Percentiles rank a stretch among this genome's conserved stretches.
These are phyloP conservation scores for Avahi laniger DNA, from an alignment of 2,797 vertebrate genomes.

Conservation along the genomic window DNA sequence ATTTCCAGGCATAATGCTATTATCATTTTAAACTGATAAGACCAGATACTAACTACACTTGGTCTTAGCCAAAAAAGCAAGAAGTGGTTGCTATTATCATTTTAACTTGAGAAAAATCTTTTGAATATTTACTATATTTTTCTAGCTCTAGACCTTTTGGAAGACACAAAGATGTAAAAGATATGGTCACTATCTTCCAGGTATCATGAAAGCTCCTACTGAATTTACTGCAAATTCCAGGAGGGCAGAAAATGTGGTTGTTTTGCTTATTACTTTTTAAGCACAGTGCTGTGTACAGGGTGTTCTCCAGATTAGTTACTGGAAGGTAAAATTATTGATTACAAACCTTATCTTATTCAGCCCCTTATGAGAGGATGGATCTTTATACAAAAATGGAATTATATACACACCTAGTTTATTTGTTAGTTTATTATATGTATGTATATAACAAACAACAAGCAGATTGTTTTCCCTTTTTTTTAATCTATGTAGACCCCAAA, in stretches of 20 bases:
- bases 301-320: background rate
- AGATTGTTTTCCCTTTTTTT: background rate
- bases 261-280: background rate
- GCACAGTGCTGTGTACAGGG: no score
- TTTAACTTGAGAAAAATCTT: background rate
- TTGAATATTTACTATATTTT: background rate
- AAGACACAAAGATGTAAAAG: background rate
- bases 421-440: background rate
- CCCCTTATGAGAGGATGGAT: background rate
- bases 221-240: background rate
- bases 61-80: background rate
- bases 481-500: background rate
- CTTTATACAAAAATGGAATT: background rate
- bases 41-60: background rate
- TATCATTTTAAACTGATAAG: background rate
- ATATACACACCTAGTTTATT: background rate
- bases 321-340: background rate
- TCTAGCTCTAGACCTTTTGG: background rate
- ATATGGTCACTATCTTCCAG: background rate
- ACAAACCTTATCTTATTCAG: background rate
- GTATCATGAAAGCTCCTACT: background rate
- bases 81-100: background rate
- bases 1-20: constrained; percentile 5
- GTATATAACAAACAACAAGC: background rate
- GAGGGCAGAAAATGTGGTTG: background rate